phyloP scores from a whole-genome alignment of 2,113 vertebrate species.

The Hyperopisus bebe region DNA sequence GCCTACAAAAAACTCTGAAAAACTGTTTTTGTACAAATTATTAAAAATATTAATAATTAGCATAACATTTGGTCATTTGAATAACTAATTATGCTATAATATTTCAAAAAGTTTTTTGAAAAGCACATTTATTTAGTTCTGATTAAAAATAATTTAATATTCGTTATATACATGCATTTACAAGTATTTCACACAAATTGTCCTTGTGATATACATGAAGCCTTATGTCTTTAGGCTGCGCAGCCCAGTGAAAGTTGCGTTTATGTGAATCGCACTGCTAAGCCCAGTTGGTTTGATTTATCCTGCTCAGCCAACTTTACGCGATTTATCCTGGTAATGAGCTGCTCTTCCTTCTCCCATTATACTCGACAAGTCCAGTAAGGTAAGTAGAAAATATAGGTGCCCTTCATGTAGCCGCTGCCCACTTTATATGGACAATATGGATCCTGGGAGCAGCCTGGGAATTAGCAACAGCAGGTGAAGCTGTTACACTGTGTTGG shows the following conservation, averaged over 20 bases:
- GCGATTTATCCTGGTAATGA: constrained; percentile 11
- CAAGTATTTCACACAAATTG: not conserved
- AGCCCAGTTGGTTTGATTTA: not conserved
- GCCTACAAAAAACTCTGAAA: not conserved
- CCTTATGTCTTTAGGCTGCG: not conserved
- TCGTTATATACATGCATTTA: not conserved
- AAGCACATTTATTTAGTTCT: constrained; percentile 9
- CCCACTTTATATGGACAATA: not conserved
- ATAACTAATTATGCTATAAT: constrained; percentile 11
- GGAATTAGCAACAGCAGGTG: not conserved
- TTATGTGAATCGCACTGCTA: not conserved
- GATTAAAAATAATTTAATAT: not conserved
- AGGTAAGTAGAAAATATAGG: constrained; percentile 9
- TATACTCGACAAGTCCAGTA: not conserved
- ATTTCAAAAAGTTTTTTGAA: constrained; percentile 18
- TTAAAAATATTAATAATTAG: not conserved
- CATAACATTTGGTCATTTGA: constrained; percentile 18
- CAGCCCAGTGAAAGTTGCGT: not conserved
- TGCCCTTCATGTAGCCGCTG: not conserved
- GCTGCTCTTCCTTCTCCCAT: not conserved
- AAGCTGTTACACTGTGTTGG: not conserved
- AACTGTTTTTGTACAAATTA: not conserved
- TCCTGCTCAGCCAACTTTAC: not conserved
- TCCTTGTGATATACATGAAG: not conserved
- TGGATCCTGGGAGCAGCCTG: not conserved